These are phyloP conservation scores for Chrysemys picta DNA, from an alignment of 2,113 vertebrate species.

Conservation along the genomic window DNA sequence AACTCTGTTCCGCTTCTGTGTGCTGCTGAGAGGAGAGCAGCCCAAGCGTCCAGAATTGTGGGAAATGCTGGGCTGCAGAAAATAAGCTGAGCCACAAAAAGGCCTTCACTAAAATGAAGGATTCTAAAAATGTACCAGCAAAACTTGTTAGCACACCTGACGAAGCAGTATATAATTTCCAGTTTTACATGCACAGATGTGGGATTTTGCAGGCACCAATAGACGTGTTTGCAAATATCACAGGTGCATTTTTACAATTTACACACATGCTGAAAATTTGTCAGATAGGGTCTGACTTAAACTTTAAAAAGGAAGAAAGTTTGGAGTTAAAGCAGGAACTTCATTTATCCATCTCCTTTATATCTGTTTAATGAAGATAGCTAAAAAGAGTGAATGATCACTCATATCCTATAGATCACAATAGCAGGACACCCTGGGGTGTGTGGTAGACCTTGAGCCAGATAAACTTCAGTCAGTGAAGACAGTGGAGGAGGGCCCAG, in stretches of 20 bases:
- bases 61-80: neutral
- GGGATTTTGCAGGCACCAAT: neutral
- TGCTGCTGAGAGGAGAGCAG: neutral
- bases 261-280: neutral
- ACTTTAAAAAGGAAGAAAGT: neutral
- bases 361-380: neutral
- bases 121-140: neutral
- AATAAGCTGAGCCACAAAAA: neutral
- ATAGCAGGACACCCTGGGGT: rapidly evolving
- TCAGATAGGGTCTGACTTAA: neutral
- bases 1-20: neutral
- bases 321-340: neutral
- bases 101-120: neutral
- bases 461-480: neutral
- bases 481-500: rapidly evolving
- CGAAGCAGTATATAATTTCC: neutral
- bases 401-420: neutral
- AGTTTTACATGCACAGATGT: neutral
- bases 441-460: neutral
- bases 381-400: neutral
- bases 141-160: neutral
- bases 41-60: neutral
- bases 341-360: neutral
- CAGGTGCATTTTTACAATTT: neutral
- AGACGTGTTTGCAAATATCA: neutral